Evolutionary conservation across 2,797 vertebrate genomes (phyloP).

Genomic region (Hybognathus amarus): DNA sequence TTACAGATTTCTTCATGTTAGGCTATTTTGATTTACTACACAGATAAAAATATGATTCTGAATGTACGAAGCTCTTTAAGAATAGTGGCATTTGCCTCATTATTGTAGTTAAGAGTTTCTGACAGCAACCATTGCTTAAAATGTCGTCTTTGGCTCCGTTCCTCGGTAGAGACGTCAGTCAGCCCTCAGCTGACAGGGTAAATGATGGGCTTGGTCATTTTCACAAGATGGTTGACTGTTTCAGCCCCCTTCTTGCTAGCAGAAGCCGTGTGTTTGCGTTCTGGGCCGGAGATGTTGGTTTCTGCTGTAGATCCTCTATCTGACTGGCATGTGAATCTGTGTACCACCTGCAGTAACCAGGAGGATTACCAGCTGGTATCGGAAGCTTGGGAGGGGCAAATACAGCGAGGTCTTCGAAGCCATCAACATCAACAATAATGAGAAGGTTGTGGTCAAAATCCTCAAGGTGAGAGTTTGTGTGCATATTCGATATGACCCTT

Average conservation of each 20-base stretch:
- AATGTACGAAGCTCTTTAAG: not conserved
- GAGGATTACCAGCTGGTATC: constrained; percentile 97
- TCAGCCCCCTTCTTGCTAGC: constrained; percentile 4
- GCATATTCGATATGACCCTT: not conserved
- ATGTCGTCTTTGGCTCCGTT: constrained; percentile 27
- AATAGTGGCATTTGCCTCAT: constrained; percentile 8
- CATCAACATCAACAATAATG: constrained; percentile 97
- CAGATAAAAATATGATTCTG: not conserved
- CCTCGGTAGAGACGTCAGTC: constrained; percentile 30
- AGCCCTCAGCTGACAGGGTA: constrained; percentile 23
- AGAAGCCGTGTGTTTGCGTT: constrained; percentile 1
- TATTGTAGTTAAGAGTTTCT: constrained; percentile 39
- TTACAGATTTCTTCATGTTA: not conserved
- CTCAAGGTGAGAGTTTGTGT: constrained; percentile 83
- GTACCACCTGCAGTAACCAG: constrained; percentile 86
- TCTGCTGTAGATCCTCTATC: constrained; percentile 2
- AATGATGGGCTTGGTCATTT: constrained; percentile 35
- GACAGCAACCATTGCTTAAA: constrained; percentile 32
- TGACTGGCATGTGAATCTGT: constrained; percentile 46
- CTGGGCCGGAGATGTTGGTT: constrained; percentile 29
- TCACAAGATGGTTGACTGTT: constrained; percentile 31
- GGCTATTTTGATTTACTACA: not conserved
- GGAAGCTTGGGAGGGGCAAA: constrained; percentile 94
- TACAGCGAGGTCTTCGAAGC: constrained; percentile 99
- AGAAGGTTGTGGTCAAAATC: constrained; percentile 97